Conservation (phyloP, 2,888 invertebrate species). For the Dermolepida albohirtum region DNA sequence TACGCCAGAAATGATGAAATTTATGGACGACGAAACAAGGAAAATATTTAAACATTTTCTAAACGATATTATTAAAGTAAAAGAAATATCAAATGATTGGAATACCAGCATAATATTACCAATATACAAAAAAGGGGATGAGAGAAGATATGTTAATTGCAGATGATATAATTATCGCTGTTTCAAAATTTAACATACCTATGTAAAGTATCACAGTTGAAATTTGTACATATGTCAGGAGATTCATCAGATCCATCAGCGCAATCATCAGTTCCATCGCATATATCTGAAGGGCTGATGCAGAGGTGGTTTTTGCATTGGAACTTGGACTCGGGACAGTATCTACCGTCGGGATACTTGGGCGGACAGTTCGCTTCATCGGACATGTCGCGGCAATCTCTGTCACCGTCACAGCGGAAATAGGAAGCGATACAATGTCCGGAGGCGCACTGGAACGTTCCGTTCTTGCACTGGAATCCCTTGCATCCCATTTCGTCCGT, state of each 20-base stretch:
- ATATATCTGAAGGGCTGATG: conserved; percentile 88
- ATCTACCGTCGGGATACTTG: conserved; percentile 86
- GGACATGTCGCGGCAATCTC: conserved; percentile 89
- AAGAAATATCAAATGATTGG: too few relatives aligned
- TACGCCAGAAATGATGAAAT: too few relatives aligned
- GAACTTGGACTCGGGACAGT: conserved; percentile 90
- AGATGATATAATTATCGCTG: too few relatives aligned
- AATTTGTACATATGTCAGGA: conserved; percentile 81
- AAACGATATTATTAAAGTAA: too few relatives aligned
- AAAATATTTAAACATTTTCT: too few relatives aligned
- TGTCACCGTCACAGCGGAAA: conserved; percentile 89
- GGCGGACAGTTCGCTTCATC: conserved; percentile 93
- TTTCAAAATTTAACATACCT: conserved; percentile 27
- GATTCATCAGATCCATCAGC: conserved; percentile 92
- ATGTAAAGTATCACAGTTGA: conserved; percentile 85
- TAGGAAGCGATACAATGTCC: conserved; percentile 94
- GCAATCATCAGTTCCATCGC: conserved; percentile 94
- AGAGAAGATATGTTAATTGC: too few relatives aligned
- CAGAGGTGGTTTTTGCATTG: conserved; percentile 94
- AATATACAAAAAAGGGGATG: too few relatives aligned
- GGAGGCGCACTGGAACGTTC: conserved; percentile 91
- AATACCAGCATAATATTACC: too few relatives aligned
- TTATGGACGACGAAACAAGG: too few relatives aligned
- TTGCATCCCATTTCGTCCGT: conserved; percentile 89
- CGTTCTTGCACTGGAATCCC: conserved; percentile 87